Evolutionary conservation across 2,797 vertebrate species (phyloP), one percentile per base, ranked within the genome.

Genomic region (Pipistrellus nathusii): DNA sequence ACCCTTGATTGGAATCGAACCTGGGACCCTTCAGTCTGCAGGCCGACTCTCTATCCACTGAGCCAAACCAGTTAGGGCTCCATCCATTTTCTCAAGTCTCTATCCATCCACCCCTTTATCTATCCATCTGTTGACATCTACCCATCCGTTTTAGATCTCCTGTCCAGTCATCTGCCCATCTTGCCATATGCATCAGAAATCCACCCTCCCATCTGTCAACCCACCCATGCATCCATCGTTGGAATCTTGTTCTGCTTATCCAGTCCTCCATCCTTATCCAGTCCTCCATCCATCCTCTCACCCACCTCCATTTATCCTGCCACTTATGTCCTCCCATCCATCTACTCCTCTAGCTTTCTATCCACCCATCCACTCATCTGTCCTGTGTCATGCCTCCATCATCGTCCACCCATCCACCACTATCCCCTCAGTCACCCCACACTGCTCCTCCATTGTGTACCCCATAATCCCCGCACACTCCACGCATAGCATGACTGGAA

Each of bases 371-470:
- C 44, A 6, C 64, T 23, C n/a, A 5, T 21, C 77, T 15, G 18
- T 41, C 75, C 57, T 8, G 62, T 44, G 8, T 6, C 46, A 4
- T 0, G 17, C 25, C 4, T 30, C 59, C 25, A 3, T 20, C n/a
- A 8, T 1, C 4, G 8, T 4, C 44, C 4, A 8, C 3, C 44
- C 3, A 4, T 6, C 27, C 13, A 13, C 41, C n/a, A 7, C 35
- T 0, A 0, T 14, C 14, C n/a, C 69, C 14, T 44, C 12, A 3
- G 9, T 1, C 10, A 20, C 1, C 66, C 8, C 10, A 14, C 8
- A 1, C 0, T 38, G 51, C 83, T 55, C 21, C 27, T 8, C 41
- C 14, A 3, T 23, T 0, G 2, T 1, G 48, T 0, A 3, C 11
- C 7, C 35, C 41, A 8, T 4, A 17, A 25, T 5, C 68, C 72